These are phyloP conservation scores for Dryobates pubescens DNA, from an alignment of 2,797 vertebrate species.

Conservation along the genomic window DNA sequence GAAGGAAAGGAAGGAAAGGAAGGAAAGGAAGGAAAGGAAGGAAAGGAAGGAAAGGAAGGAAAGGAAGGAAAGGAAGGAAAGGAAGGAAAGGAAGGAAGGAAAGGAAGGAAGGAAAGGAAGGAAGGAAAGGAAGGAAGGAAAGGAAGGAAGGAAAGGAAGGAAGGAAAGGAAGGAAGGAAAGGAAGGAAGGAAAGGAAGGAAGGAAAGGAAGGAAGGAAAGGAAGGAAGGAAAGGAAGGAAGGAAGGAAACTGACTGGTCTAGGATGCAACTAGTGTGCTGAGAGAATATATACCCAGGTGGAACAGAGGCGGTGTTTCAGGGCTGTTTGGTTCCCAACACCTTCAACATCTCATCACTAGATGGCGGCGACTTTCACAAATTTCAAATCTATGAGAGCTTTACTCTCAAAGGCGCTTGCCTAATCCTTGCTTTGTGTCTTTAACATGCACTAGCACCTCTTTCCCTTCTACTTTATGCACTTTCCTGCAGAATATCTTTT, in stretches of 20 bases:
- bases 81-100: too few species aligned
- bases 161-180: too few species aligned
- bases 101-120: too few species aligned
- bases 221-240: too few species aligned
- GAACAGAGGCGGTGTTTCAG: background rate
- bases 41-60: too few species aligned
- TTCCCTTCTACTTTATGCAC: background rate
- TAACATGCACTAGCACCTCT: background rate
- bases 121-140: too few species aligned
- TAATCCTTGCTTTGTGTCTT: background rate
- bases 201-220: too few species aligned
- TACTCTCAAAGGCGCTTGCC: background rate
- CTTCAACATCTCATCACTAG: constrained; percentile 77
- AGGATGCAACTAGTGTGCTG: background rate
- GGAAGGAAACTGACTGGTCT: background rate
- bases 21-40: too few species aligned
- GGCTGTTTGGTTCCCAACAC: constrained; percentile 4
- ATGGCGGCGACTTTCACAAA: constrained; percentile 75
- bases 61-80: too few species aligned
- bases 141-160: too few species aligned
- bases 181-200: too few species aligned
- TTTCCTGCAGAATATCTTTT: background rate
- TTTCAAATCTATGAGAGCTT: constrained; percentile 9
- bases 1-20: too few species aligned
- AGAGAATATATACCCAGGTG: background rate